Conservation (phyloP, 2,888 invertebrate genomes). For the Hydropsyche betteni region DNA sequence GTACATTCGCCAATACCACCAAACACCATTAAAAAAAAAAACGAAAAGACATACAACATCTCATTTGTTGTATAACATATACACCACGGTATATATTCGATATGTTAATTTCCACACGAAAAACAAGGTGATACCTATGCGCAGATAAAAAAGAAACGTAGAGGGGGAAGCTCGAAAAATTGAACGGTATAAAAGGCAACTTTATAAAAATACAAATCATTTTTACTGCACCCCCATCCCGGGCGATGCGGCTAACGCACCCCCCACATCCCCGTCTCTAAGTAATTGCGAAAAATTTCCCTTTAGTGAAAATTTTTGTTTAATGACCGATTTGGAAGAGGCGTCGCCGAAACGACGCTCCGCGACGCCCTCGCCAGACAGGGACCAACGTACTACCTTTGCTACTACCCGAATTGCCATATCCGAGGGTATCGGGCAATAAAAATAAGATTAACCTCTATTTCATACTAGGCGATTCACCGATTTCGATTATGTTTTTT, state of each 20-base stretch:
- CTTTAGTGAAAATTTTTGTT: conserved; percentile 45
- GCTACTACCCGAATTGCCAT: conserved; percentile 14
- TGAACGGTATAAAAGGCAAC: conserved; percentile 37
- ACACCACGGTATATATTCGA: no score
- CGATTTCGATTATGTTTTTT: conserved; percentile 50
- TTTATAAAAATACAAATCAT: conserved; percentile 42
- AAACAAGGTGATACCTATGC: no score
- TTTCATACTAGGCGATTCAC: conserved; percentile 51
- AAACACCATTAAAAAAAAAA: no score
- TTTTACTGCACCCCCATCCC: conserved; percentile 36
- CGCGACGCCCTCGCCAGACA: not conserved
- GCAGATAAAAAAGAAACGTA: no score
- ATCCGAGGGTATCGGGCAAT: conserved; percentile 46
- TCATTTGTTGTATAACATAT: no score
- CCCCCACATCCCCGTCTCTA: conserved; percentile 29
- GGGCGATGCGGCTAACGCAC: conserved; percentile 23
- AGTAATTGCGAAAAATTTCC: conserved; percentile 49
- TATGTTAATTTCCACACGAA: no score
- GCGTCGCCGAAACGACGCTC: conserved; percentile 12
- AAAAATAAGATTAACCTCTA: conserved; percentile 51
- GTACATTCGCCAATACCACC: no score
- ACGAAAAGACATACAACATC: no score
- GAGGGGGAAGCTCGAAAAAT: conserved; percentile 12
- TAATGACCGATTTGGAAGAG: conserved; percentile 46
- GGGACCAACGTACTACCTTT: not conserved